Conservation (phyloP, 2,888 invertebrate species). For the Phaonia tiefii region DNA sequence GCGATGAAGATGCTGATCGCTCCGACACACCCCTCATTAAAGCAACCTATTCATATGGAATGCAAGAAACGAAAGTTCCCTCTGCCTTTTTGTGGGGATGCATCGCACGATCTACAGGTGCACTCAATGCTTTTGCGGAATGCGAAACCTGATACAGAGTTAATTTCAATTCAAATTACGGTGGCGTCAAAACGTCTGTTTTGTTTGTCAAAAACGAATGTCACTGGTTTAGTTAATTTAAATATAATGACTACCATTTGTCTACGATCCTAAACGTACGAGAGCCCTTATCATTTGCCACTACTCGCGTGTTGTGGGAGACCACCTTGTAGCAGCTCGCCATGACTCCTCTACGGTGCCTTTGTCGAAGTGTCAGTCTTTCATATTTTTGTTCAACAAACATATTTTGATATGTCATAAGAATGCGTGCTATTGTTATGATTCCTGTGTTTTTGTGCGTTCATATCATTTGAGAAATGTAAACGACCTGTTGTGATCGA, state of each 20-base stretch:
- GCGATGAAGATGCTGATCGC: constrained; percentile 70
- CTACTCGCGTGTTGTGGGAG: constrained; percentile 19
- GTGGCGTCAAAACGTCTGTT: constrained; percentile 61
- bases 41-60: constrained; percentile 44
- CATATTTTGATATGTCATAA: background rate
- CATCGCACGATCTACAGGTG: constrained; percentile 42
- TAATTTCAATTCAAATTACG: constrained; percentile 15
- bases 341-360: background rate
- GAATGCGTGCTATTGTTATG: constrained; percentile 38
- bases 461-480: constrained; percentile 31
- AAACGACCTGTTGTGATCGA: constrained; percentile 26
- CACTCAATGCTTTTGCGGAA: constrained; percentile 11
- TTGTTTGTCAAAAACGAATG: constrained; percentile 34
- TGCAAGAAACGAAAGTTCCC: constrained; percentile 28
- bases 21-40: constrained; percentile 69
- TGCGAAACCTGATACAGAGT: constrained; percentile 10
- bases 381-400: constrained; percentile 35
- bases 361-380: background rate
- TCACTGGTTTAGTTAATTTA: constrained; percentile 40
- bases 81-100: background rate
- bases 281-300: background rate
- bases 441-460: constrained; percentile 32
- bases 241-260: constrained; percentile 50
- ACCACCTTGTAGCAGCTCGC: constrained; percentile 34
- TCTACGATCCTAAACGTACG: constrained; percentile 32